Base-by-base conservation (phyloP, 2,888 invertebrate genomes). In the Plebejus anna region DNA sequence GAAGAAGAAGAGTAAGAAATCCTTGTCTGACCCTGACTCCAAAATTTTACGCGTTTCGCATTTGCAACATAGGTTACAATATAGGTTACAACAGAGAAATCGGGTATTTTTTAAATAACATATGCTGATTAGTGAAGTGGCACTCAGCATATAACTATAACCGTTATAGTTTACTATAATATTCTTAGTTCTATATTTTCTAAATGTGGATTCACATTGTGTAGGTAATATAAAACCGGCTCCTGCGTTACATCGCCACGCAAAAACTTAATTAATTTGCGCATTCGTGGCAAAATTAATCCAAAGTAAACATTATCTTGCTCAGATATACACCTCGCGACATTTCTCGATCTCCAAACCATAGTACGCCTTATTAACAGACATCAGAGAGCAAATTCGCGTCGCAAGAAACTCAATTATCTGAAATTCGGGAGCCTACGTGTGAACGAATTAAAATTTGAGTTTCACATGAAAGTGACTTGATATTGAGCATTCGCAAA, bases 361-460 rank as follows among this genome's bases (percentile, higher is more conserved):
- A 13, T 66, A 32, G 13, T 16, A 5, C 11, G 32, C 32, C 32
- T 4, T 66, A 66, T 36, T 28, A 66, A 32, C 13, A 32, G 13
- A 2, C 9, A 9, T n/a, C 16, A 71, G 4, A 22, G 38, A 42
- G 7, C 38, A n/a, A 42, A 42, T 28, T 71, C n/a, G 22, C 42
- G 22, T 2, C 38, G 6, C n/a, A 71, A 9, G 4, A 42, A 42
- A 71, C 71, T 2, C 71, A 71, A 42, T 71, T 71, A 42, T 42
- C 42, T 9, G 11, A n/a, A 38, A 71, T 71, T 22, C 22, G 66
- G 32, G 66, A 66, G 32, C 66, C 22, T 42, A 42, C 71, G 71
- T 71, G 42, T 71, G 71, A 71, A 71, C 22, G 71, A 71, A 71
- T 42, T 42, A 71, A 71, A 71, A 71, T 71, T 71, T 70, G 32